These are phyloP conservation scores for Rhopalosiphum padi DNA, from an alignment of 1,140 invertebrate genomes.

Conservation along the genomic window DNA sequence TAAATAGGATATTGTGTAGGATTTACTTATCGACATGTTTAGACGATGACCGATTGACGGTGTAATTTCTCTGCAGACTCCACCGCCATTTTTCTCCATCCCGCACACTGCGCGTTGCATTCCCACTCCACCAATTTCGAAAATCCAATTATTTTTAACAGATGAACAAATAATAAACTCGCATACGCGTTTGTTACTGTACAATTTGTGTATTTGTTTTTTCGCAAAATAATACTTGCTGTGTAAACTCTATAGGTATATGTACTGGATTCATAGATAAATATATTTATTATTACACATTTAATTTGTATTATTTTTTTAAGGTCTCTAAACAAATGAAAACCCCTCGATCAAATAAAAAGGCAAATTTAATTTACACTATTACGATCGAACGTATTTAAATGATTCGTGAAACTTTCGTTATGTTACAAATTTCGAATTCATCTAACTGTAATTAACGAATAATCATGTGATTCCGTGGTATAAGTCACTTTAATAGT, in stretches of 20 bases:
- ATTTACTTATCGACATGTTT: slow-evolving; percentile 51
- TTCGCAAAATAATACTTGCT: background rate
- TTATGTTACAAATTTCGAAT: background rate
- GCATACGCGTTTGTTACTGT: background rate
- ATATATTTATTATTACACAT: background rate
- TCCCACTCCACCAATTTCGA: background rate
- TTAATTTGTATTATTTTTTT: background rate
- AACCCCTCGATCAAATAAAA: background rate
- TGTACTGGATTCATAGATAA: background rate
- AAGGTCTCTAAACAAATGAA: background rate
- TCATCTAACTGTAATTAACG: background rate
- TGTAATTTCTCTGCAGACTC: slow-evolving; percentile 29
- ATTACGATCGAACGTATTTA: background rate
- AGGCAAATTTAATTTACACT: background rate
- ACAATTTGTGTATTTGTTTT: background rate
- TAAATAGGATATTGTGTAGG: slow-evolving; percentile 32
- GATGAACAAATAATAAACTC: background rate
- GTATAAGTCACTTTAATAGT: background rate
- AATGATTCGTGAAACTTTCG: background rate
- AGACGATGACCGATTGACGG: slow-evolving; percentile 51
- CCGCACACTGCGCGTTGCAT: background rate
- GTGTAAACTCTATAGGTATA: background rate
- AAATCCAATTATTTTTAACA: slow-evolving; percentile 42
- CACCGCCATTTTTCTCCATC: background rate
- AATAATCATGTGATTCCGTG: background rate